Evolutionary conservation across 1,140 invertebrate species (phyloP).

Genomic region (Ceratosolen solmsi): DNA sequence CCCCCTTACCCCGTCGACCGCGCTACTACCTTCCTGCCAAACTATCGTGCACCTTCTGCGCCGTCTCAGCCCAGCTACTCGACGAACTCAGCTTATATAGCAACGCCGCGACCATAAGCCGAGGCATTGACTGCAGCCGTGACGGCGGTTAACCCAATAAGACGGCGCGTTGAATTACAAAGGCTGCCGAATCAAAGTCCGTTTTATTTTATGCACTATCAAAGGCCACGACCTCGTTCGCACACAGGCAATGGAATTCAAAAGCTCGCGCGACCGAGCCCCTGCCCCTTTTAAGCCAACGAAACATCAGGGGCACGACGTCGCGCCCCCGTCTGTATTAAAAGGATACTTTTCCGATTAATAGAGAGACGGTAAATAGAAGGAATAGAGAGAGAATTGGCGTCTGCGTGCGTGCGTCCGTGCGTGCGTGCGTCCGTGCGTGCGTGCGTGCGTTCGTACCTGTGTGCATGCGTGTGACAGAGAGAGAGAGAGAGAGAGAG

Average conservation of each 20-base stretch:
- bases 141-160: conserved; percentile 46
- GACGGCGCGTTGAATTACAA: conserved; percentile 59
- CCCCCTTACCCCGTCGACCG: too few relatives aligned
- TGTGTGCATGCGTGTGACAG: background rate
- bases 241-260: too few relatives aligned
- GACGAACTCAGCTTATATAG: too few relatives aligned
- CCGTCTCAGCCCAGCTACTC: background rate
- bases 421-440: background rate
- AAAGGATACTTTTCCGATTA: too few relatives aligned
- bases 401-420: background rate
- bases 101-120: background rate
- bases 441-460: background rate
- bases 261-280: conserved; percentile 48
- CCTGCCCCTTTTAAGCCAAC: conserved; percentile 12
- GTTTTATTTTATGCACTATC: conserved; percentile 62
- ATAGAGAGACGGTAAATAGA: too few relatives aligned
- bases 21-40: background rate
- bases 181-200: conserved; percentile 64
- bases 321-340: too few relatives aligned
- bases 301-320: too few relatives aligned
- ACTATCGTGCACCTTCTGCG: background rate
- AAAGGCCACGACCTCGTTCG: conserved; percentile 57
- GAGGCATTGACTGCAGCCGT: conserved; percentile 12
- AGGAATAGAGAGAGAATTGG: too few relatives aligned
- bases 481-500: too few relatives aligned